A percentile compares a stretch with the other conserved stretches of the same genome.
These are phyloP conservation scores for Lates japonicus DNA, from an alignment of 2,797 vertebrate genomes.

Conservation along the genomic window DNA sequence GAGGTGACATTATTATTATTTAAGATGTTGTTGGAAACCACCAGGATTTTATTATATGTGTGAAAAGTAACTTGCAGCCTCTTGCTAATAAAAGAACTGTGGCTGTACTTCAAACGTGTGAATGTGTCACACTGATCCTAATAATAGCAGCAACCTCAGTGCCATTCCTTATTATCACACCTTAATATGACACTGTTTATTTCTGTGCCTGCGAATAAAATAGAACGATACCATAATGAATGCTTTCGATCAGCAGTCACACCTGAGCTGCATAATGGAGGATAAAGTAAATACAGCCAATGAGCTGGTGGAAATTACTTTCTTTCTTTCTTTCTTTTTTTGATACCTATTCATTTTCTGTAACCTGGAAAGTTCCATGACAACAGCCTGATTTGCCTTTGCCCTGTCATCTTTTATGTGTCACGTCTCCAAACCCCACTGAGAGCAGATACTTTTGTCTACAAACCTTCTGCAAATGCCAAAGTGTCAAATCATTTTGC, in stretches of 20 bases:
- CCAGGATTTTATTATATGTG: not conserved
- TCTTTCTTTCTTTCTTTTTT: not conserved
- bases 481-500: constrained; percentile 60
- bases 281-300: constrained; percentile 16
- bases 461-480: constrained; percentile 68
- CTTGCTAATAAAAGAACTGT: not conserved
- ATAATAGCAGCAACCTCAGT: not conserved
- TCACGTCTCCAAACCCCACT: constrained; percentile 30
- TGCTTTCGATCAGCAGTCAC: not conserved
- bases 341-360: constrained; percentile 3
- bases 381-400: constrained; percentile 38
- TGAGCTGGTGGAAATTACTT: constrained; percentile 27
- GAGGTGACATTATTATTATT: not conserved
- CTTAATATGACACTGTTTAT: not conserved
- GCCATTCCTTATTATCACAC: not conserved
- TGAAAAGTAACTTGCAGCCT: constrained; percentile 5
- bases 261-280: constrained; percentile 5
- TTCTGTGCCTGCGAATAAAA: not conserved
- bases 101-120: not conserved
- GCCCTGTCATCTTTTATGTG: too few relatives aligned
- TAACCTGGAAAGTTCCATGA: constrained; percentile 41
- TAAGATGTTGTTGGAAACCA: not conserved
- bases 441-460: constrained; percentile 39
- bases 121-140: not conserved
- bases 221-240: not conserved